Base-by-base conservation (phyloP, 1,140 invertebrate species). In the Hestina assimilis region DNA sequence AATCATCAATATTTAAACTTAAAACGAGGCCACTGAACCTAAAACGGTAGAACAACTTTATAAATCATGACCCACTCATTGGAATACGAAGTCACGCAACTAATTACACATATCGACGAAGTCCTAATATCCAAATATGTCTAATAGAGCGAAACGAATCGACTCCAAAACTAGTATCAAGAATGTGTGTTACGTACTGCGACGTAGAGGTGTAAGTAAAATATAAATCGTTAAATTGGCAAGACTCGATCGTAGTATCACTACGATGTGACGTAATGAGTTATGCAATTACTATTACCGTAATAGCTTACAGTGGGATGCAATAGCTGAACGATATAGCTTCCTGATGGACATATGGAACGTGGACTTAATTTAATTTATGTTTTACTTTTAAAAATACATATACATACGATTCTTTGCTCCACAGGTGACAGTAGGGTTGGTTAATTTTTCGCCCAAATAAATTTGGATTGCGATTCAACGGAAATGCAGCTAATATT, bases 251-350 rank as follows among this genome's bases (percentile, higher is more conserved):
- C 50, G 38, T 38, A 29, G 43, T 47, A 54, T 48, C 58, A 38
- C 21, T 43, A 11, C 43, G 24, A 31, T 17, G 9, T 42, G 26
- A 54, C 50, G 35, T 47, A 59, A 53, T 45, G 3, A 15, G 19
- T 60, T 60, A 21, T 23, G 38, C 29, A 54, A 60, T 47, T 19
- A 33, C 28, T 28, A 31, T 45, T 45, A 60, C 43, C 15, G 45
- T 60, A 60, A 60, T 54, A 20, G 20, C 23, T 60, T 48, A 38
- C 51, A 48, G 40, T 43, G 40, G 40, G 21, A 45, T 45, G 46
- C 41, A 50, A 58, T 58, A 26, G 29, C 6, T 14, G 31, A 29
- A 20, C 24, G n/a, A 33, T 59, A 53, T 54, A 35, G 50, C 50
- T 54, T 60, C 50, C 51, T 41, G 35, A 48, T 56, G 19, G 35